Evolutionary conservation across 2,113 vertebrate genomes (phyloP), one percentile per base, ranked within the genome.

Genomic region (Entelurus aequoreus): DNA sequence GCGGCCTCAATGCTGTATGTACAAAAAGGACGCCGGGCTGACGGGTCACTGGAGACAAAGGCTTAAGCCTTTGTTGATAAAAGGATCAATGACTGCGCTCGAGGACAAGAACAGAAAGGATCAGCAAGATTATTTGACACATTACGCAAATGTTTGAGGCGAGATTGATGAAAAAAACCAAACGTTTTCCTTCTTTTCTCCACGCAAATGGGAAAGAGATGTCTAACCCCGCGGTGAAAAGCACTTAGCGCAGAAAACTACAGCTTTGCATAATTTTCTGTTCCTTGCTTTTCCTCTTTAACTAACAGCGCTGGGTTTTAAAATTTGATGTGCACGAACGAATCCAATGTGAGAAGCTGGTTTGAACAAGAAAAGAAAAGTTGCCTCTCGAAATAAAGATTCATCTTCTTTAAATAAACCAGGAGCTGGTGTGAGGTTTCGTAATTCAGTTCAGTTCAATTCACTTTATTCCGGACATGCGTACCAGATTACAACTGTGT

Each of bases 271-370:
- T 71, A 67, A 82, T 81, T 73, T 72, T 54, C 47, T 68, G 8
- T 64, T 62, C 38, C 52, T 54, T 62, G 63, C 51, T 66, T 10
- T 68, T 62, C 68, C 55, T 75, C 55, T 61, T 64, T 55, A 76
- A 69, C 72, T 65, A 77, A 73, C 63, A 68, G 68, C 65, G 60
- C 70, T 75, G 49, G 10, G 57, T 68, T 84, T 86, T 79, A 81
- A 82, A 86, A 44, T 74, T 79, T 74, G 36, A 80, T 83, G 78
- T 79, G 74, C 57, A 58, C 77, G 69, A 72, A 62, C 35, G 35
- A 74, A 57, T 75, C 69, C 44, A 65, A 61, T 76, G 76, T 71
- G 76, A 68, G 68, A 66, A 64, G 67, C 58, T n/a, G 49, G 15
- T 61, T 77, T 79, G 64, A 66, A 76, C 52, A 56, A 63, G 51